Evolutionary conservation across 2,888 invertebrate species (phyloP), one percentile per base, ranked within the genome.

Genomic region (Biston stratarius): DNA sequence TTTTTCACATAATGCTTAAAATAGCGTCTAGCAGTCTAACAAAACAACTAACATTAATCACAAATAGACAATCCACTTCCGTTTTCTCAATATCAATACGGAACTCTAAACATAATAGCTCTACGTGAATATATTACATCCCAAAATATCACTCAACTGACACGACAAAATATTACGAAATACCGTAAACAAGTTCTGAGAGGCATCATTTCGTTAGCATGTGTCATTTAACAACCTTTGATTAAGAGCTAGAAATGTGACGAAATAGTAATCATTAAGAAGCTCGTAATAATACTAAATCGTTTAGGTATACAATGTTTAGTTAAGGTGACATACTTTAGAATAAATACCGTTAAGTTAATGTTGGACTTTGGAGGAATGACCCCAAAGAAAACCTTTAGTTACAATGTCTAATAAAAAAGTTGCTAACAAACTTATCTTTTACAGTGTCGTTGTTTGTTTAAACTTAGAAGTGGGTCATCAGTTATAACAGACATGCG

Each of bases 121-220:
- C 40, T 34, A 42, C 34, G 11, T 59, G 52, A 56, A 65, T 65
- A 69, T 51, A 62, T 65, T 59, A 62, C 33, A 42, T 38, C 55
- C 66, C 52, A 58, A 66, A 61, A 67, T 62, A 67, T 63, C 59
- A 59, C 49, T 48, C 49, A 24, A 59, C 59, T 33, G 40, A 40
- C 62, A 62, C 63, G 63, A 64, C 57, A 69, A 69, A 67, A 65
- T 51, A 64, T 73, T 73, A 69, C 65, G 74, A 58, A 73, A 75
- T 64, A 62, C 59, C 61, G 49, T 67, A 69, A 74, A 75, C 73
- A 38, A 68, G 74, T 73, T 73, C 45, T 69, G 56, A 68, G 67
- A 62, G 64, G 70, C 66, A 60, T 67, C 72, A 73, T 60, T 69
- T 70, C 67, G 68, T 67, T 73, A 68, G 61, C 68, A 64, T 71